A percentile compares a stretch with the other conserved stretches of the same genome.
These are phyloP conservation scores for Drosophila pachea DNA, from an alignment of 1,140 invertebrate species.

Conservation along the genomic window DNA sequence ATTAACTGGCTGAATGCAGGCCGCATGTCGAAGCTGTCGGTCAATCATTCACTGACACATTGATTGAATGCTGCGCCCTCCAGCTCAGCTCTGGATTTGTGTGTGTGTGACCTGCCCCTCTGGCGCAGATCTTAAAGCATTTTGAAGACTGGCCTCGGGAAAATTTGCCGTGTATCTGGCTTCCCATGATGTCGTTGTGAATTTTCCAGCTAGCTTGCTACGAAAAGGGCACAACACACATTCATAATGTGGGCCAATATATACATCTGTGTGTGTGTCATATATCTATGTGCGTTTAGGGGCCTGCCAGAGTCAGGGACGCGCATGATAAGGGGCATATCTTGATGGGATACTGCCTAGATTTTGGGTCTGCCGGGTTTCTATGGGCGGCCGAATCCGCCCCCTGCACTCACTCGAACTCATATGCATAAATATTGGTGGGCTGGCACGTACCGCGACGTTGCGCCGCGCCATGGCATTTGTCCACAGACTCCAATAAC, in stretches of 20 bases:
- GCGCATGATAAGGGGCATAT: slow-evolving; percentile 69
- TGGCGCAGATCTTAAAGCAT: slow-evolving; percentile 53
- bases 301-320: slow-evolving; percentile 28
- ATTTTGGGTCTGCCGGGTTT: slow-evolving; percentile 46
- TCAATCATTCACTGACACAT: slow-evolving; percentile 44
- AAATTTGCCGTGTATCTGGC: slow-evolving; percentile 41
- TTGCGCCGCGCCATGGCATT: slow-evolving; percentile 26
- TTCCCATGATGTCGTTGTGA: slow-evolving; percentile 46
- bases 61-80: slow-evolving; percentile 41
- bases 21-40: slow-evolving; percentile 11
- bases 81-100: slow-evolving; percentile 13
- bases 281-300: too few relatives aligned
- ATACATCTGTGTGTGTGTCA: slow-evolving; percentile 11
- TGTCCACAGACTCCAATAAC: slow-evolving; percentile 19
- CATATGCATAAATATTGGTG: slow-evolving; percentile 70
- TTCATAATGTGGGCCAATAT: slow-evolving; percentile 27
- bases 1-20: not conserved
- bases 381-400: slow-evolving; percentile 17
- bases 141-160: slow-evolving; percentile 37
- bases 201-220: slow-evolving; percentile 63
- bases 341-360: slow-evolving; percentile 69
- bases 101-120: slow-evolving; percentile 12
- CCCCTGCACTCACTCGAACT: slow-evolving; percentile 25
- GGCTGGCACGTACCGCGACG: slow-evolving; percentile 51
- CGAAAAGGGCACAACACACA: slow-evolving; percentile 28